Conservation (phyloP, 2,113 vertebrate species). For the Hystrix brachyura region DNA sequence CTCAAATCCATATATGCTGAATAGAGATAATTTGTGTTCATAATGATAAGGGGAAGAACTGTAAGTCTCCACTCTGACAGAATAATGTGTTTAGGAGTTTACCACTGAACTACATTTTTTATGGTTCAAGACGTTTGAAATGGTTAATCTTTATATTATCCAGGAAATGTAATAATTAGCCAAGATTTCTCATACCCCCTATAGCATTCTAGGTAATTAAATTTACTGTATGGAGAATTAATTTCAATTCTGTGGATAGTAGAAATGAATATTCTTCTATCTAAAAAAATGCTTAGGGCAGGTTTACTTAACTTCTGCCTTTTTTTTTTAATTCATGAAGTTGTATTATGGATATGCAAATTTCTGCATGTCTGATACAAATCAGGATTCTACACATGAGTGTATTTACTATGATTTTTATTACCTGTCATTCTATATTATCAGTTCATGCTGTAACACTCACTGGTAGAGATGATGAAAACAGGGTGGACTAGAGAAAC, state of each 20-base stretch:
- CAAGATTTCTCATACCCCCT: constrained; percentile 48
- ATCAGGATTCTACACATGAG: not conserved
- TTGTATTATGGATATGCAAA: not conserved
- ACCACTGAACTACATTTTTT: constrained; percentile 59
- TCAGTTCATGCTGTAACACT: not conserved
- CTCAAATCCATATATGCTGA: not conserved
- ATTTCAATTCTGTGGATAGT: constrained; percentile 52
- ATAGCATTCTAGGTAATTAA: constrained; percentile 77
- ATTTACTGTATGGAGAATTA: constrained; percentile 68
- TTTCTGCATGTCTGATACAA: not conserved
- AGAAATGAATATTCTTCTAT: constrained; percentile 54
- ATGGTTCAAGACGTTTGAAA: constrained; percentile 57
- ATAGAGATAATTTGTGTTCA: constrained; percentile 24
- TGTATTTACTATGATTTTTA: not conserved
- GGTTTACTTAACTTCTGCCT: constrained; percentile 63
- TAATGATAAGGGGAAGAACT: constrained; percentile 17
- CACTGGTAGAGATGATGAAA: not conserved
- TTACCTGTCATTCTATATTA: not conserved
- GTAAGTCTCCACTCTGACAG: not conserved
- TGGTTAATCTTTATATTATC: constrained; percentile 49
- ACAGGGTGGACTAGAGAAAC: not conserved
- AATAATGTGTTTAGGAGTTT: constrained; percentile 24
- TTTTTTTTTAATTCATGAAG: not conserved
- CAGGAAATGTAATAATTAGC: constrained; percentile 74
- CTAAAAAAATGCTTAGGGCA: constrained; percentile 31